Base-by-base conservation (phyloP, 2,888 invertebrate genomes). In the Drosophila meridionalis region DNA sequence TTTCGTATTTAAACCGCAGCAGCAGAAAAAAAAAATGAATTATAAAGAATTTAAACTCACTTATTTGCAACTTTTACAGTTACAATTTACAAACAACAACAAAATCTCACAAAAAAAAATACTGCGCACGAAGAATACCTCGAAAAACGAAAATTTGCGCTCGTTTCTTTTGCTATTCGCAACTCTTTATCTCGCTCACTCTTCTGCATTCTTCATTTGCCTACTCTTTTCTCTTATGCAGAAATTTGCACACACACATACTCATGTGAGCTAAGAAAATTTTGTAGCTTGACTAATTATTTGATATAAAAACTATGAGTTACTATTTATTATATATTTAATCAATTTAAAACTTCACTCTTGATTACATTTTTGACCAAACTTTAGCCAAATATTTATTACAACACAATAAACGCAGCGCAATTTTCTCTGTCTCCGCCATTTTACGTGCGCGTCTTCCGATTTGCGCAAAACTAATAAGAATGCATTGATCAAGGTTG, bases 11-110 rank as follows among this genome's bases (percentile, higher is more conserved):
- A 1, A 12, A 6, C 8, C 12, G 52, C n/a, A 8, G 30, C 52
- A 30, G 7, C 20, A n/a, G 6, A 20, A 20, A 36, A 26, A 34
- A 4, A 12, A 20, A 4, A 48, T 30, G 30, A 52, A 34, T 34
- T 7, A 3, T 14, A 3, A 45, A 28, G 4, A 28, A 28, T 28
- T 55, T 28, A 5, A 28, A 7, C 8, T 40, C 28, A 55, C 55
- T 40, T 55, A 38, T 55, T 30, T 55, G 38, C 5, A 40, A 55
- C n/a, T 28, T 55, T 55, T 40, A 40, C 36, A 36, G 5, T 55
- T 55, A 11, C 38, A 55, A 40, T n/a, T 38, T 8, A 30, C 47
- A 20, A 45, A 45, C 0, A 4, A 2, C 2, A 38, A 26, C 20
- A 38, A 20, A 52, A 20, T 30, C 6, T n/a, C 30, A 2, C 5